phyloP scores from a whole-genome alignment of 92 coral and sea anemone genomes.

The Porites lobata region DNA sequence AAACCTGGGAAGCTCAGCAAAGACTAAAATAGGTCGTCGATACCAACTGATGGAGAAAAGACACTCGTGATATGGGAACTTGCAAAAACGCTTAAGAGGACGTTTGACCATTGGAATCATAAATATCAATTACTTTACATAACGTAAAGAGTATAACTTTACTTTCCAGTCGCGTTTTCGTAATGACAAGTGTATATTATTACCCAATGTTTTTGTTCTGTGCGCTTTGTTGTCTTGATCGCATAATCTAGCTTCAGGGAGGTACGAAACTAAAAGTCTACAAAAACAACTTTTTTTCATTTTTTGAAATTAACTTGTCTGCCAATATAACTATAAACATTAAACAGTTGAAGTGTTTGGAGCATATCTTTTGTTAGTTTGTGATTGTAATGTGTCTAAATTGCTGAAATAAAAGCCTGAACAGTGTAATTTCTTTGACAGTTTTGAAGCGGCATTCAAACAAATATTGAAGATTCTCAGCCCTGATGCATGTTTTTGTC shows the following conservation, averaged over 20 bases:
- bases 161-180: not conserved
- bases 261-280: not conserved
- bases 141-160: not conserved
- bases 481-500: not conserved
- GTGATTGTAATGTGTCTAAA: not conserved
- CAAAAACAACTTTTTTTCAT: not conserved
- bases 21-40: no score
- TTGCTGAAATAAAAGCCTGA: not conserved
- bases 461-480: no score
- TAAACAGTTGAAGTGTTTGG: not conserved
- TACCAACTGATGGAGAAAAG: not conserved
- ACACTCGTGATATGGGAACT: no score
- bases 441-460: not conserved
- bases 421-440: not conserved
- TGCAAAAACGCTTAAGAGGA: no score
- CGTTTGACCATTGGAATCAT: no score
- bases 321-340: not conserved
- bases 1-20: no score
- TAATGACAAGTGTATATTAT: not conserved
- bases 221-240: not conserved
- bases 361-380: not conserved
- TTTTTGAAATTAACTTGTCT: no score
- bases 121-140: not conserved
- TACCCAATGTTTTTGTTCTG: not conserved
- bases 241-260: conserved; percentile 1